These are phyloP conservation scores for Peromyscus aztecus DNA, from an alignment of 2,797 vertebrate species.

Conservation along the genomic window DNA sequence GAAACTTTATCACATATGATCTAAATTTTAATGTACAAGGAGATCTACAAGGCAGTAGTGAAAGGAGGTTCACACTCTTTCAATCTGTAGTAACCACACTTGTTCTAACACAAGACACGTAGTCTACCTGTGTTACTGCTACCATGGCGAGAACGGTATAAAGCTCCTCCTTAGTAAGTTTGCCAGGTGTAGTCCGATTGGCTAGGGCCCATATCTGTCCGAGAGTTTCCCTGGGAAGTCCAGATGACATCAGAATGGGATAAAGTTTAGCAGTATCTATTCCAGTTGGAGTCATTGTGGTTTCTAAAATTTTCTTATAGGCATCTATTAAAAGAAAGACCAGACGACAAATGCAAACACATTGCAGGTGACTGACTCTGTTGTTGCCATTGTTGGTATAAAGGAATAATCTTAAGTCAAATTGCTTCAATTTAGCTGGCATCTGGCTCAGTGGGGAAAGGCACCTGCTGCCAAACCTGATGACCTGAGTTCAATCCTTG, in stretches of 20 bases:
- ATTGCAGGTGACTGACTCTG: conserved; percentile 16
- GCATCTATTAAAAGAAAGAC: conserved; percentile 90
- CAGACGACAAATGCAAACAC: conserved; percentile 65
- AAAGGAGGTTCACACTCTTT: conserved; percentile 27
- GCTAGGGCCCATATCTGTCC: conserved; percentile 99
- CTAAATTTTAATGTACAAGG: conserved; percentile 47
- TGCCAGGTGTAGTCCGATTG: conserved; percentile 98
- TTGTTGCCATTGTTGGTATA: not conserved
- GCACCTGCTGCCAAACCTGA: not conserved
- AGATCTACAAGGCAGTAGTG: not conserved
- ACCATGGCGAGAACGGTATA: conserved; percentile 97
- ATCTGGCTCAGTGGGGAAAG: not conserved
- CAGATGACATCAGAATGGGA: conserved; percentile 98
- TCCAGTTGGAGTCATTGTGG: conserved; percentile 95
- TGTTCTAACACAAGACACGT: conserved; percentile 19
- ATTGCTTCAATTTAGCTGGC: not conserved
- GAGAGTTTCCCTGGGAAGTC: conserved; percentile 96
- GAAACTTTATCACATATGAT: conserved; percentile 42
- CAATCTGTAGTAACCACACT: conserved; percentile 23
- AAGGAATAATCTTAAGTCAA: conserved; percentile 52
- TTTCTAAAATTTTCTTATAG: conserved; percentile 97
- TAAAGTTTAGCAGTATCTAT: conserved; percentile 99
- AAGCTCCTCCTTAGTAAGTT: conserved; percentile 98
- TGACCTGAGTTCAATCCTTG: not conserved
- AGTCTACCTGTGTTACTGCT: conserved; percentile 95